phyloP scores from a whole-genome alignment of 1,140 invertebrate genomes.

The Neodiprion pinetum region DNA sequence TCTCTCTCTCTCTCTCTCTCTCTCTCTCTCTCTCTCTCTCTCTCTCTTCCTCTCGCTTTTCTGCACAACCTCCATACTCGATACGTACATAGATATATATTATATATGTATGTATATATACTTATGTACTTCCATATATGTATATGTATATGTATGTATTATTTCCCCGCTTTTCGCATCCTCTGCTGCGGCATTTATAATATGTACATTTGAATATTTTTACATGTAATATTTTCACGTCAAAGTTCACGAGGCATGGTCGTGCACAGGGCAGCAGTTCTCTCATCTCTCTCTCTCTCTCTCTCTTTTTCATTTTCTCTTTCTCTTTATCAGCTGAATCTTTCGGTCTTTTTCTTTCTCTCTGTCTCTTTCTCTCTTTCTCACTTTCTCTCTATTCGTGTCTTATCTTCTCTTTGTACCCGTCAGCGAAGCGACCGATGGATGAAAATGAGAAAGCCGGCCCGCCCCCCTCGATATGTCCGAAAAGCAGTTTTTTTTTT shows the following conservation, averaged over 20 bases:
- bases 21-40: not conserved
- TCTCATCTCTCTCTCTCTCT: conserved; percentile 9
- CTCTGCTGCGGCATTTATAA: conserved; percentile 6
- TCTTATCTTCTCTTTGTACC: not conserved
- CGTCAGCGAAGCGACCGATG: not conserved
- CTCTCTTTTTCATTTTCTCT: not conserved
- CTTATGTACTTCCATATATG: not conserved
- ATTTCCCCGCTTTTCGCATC: conserved; percentile 3
- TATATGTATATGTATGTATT: not conserved
- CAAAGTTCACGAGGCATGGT: conserved; percentile 9
- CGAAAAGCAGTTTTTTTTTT: not conserved
- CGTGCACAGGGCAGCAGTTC: conserved; percentile 24
- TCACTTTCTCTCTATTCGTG: not conserved
- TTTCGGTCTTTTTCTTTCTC: not conserved
- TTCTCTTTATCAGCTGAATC: too few species aligned
- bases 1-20: not conserved
- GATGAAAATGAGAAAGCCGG: not conserved
- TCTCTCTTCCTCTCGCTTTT: conserved; percentile 14
- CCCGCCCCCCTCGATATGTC: not conserved
- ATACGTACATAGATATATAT: not conserved
- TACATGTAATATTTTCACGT: conserved; percentile 3
- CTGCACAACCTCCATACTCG: not conserved
- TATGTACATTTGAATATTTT: conserved; percentile 15
- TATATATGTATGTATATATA: not conserved
- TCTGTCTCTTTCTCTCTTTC: not conserved